Evolutionary conservation across 2,888 invertebrate species (phyloP).

Genomic region (Slavum lentiscoides): DNA sequence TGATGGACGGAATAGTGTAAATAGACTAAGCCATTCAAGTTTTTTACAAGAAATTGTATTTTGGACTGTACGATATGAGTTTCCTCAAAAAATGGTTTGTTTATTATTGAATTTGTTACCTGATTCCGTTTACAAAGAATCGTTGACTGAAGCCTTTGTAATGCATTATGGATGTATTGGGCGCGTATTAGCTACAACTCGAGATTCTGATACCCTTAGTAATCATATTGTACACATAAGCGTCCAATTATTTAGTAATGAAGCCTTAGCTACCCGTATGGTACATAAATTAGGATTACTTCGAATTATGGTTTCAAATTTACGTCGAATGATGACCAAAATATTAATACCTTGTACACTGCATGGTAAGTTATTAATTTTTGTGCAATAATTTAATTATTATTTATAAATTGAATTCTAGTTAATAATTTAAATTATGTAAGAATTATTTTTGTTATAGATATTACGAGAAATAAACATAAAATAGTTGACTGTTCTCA

Average conservation of each 20-base stretch:
- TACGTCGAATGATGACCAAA: slow-evolving; percentile 90
- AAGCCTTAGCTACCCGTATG: slow-evolving; percentile 86
- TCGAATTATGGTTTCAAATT: slow-evolving; percentile 88
- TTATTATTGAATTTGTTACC: slow-evolving; percentile 92
- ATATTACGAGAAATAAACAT: slow-evolving; percentile 79
- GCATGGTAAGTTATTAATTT: slow-evolving; percentile 67
- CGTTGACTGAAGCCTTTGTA: slow-evolving; percentile 91
- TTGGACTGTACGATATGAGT: slow-evolving; percentile 97
- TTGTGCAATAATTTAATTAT: not conserved
- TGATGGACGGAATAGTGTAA: slow-evolving; percentile 60
- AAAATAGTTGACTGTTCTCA: slow-evolving; percentile 90
- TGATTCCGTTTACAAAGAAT: slow-evolving; percentile 92
- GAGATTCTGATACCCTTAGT: slow-evolving; percentile 87
- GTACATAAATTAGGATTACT: slow-evolving; percentile 86
- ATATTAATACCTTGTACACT: slow-evolving; percentile 85
- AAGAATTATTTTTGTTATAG: slow-evolving; percentile 60
- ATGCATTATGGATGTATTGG: slow-evolving; percentile 95
- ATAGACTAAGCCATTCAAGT: slow-evolving; percentile 78
- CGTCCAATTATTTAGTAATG: slow-evolving; percentile 93
- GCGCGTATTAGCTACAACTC: slow-evolving; percentile 81
- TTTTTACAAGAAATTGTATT: slow-evolving; percentile 94
- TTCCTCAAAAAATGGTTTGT: slow-evolving; percentile 95
- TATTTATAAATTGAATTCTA: too few relatives aligned
- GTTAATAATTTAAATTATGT: too few relatives aligned
- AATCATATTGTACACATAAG: slow-evolving; percentile 97